Evolutionary conservation across 23 tunicate genomes (phyloP), one percentile per base, ranked within the genome.

Genomic region (Aplidium turbinatum): DNA sequence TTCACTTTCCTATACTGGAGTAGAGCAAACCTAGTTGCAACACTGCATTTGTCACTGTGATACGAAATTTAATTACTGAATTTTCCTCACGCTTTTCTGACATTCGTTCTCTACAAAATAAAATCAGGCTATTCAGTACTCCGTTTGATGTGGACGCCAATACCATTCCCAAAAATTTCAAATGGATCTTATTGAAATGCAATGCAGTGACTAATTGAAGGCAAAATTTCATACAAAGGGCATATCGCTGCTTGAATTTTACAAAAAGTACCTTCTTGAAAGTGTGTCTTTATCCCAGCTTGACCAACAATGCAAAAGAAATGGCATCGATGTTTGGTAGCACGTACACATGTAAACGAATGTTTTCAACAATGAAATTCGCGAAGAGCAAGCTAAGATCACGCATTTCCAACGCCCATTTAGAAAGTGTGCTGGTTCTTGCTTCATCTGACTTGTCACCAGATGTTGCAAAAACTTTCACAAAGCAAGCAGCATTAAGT

Each of bases 31-130:
- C 76, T 54, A 77, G 53, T 11, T 6, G 72, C 78, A 84, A 32
- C 42, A 32, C 33, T 53, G 18, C 48, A 68, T 84, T 76, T 84
- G 78, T 84, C 19, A 6, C 83, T 76, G 83, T 40, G 70, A 78
- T 84, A 28, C 63, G 63, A 76, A 19, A 84, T 66, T 77, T 84
- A 56, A 63, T 30, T 25, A 76, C 67, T 35, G 76, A 83, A 65
- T 83, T 83, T 83, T 77, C 58, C 30, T 76, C 73, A 26, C 82
- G 63, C 45, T 78, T 78, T 64, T 39, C 23, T 27, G 82, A 46
- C 73, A 68, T 77, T 39, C 91, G 91, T 84, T 77, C 84, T 55
- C 60, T 66, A 38, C 47, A 84, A 68, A 84, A 39, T 84, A 24
- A 84, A 6, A 6, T 84, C 78, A 84, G 31, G 33, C 35, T 77